phyloP scores from a whole-genome alignment of 2,888 invertebrate genomes.

The Gastracanthus pulcherrimus region DNA sequence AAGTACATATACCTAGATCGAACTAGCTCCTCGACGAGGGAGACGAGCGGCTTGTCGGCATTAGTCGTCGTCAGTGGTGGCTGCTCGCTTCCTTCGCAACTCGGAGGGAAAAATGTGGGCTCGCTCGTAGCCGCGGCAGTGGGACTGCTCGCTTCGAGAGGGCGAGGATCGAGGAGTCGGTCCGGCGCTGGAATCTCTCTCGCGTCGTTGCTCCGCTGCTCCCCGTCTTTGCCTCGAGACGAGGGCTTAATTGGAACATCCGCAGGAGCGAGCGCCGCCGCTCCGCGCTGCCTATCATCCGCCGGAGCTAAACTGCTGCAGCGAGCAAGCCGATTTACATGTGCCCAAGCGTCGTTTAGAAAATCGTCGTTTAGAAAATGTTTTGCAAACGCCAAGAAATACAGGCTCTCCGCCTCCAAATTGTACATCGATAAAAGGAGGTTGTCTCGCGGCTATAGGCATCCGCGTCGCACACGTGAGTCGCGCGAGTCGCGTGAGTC shows the following conservation, averaged over 20 bases:
- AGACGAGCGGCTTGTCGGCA: slow-evolving; percentile 42
- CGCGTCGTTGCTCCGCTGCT: slow-evolving; percentile 41
- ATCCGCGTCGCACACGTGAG: too few species aligned
- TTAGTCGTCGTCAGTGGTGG: not conserved
- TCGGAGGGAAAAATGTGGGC: not conserved
- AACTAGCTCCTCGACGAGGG: slow-evolving; percentile 67
- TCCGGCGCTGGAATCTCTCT: not conserved
- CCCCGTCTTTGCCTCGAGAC: slow-evolving; percentile 49
- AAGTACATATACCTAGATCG: slow-evolving; percentile 65
- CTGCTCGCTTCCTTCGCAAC: too few species aligned
- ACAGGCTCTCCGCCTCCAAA: too few species aligned
- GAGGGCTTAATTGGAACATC: slow-evolving; percentile 62
- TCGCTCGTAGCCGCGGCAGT: not conserved
- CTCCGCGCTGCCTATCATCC: not conserved
- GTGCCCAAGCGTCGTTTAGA: not conserved
- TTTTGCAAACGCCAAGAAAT: not conserved
- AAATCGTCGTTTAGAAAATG: too few species aligned
- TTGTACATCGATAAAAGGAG: too few species aligned
- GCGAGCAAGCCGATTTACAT: not conserved
- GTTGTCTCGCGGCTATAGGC: too few species aligned
- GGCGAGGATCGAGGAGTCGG: not conserved
- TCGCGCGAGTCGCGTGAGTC: too few species aligned
- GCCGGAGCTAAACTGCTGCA: slow-evolving; percentile 14
- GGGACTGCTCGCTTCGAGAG: not conserved
- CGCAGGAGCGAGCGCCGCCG: slow-evolving; percentile 38